Evolutionary conservation across 1,140 invertebrate species (phyloP), one percentile per base, ranked within the genome.

Genomic region (Melanaphis sacchari): DNA sequence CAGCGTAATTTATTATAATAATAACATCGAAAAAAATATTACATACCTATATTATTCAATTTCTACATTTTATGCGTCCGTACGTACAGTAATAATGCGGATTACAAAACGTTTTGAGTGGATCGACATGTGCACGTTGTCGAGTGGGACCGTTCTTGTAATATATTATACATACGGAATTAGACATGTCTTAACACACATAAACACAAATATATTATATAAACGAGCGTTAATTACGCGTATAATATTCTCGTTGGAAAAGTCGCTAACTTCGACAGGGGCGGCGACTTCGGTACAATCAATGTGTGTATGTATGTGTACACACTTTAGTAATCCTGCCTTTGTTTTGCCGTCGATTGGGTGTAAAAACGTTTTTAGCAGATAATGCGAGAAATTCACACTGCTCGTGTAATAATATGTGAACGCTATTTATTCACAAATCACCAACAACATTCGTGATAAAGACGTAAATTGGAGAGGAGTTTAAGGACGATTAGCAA

Each of bases 81-180:
- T n/a, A 76, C 59, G 9, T 31, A 31, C 59, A 66, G 59, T 66
- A 38, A 40, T 41, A 40, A 41, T 40, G 22, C 22, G 82, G 40
- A 84, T 40, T 84, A 84, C 82, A 84, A 41, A 84, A 84, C 40
- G 82, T 82, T 82, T 82, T 22, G 22, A 82, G 38, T 40, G 82
- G 82, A 40, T 84, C 38, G 82, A 22, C 24, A 26, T 40, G 21
- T 40, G 36, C 82, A 26, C 22, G 40, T 41, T 84, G 24, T 84
- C 82, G 38, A 84, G 82, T 84, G 31, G 31, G 59, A n/a, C 59
- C 59, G 59, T 76, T 76, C 59, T 76, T 21, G 59, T 24, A 76
- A 76, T 76, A 76, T 15, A 66, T 66, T 43, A 49, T n/a, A 76
- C 21, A 76, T 21, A 76, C 5, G 31, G 1, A 76, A 76, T 76